Conservation (phyloP, 2,113 vertebrate species). For the Rhodinocichla rosea region DNA sequence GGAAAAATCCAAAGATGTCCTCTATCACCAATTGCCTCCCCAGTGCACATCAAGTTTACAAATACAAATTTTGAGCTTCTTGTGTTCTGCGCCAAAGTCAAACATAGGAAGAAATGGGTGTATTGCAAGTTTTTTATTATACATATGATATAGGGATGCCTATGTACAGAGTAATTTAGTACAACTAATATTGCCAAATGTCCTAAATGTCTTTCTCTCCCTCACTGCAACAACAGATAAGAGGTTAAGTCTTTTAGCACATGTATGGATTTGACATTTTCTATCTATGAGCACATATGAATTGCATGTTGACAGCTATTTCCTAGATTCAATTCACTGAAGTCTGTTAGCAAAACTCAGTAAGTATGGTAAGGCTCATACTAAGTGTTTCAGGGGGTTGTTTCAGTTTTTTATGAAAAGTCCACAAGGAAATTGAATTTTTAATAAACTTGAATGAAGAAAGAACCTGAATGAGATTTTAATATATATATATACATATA, state of each 20-base stretch:
- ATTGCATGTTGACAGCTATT: not conserved
- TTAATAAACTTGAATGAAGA: not conserved
- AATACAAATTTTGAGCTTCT: not conserved
- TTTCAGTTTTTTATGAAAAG: not conserved
- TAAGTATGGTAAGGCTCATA: not conserved
- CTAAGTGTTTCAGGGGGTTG: not conserved
- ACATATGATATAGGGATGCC: not conserved
- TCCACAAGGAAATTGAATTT: not conserved
- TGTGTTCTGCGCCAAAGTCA: not conserved
- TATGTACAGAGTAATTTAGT: not conserved
- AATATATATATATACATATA: not conserved
- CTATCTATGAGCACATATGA: not conserved
- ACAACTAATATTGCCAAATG: not conserved
- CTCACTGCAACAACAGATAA: not conserved
- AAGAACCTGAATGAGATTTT: not conserved
- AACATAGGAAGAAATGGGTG: not conserved
- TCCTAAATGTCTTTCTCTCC: not conserved
- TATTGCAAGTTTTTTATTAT: not conserved
- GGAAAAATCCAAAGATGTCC: not conserved
- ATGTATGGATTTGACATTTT: not conserved
- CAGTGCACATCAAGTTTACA: accelerated
- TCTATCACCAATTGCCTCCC: not conserved
- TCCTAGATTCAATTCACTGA: not conserved
- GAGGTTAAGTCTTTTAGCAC: not conserved
- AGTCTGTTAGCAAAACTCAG: not conserved